A percentile compares a stretch with the other conserved stretches of the same genome.
Evolutionary conservation across 2,113 vertebrate genomes (phyloP).

Genomic region (Austrofundulus limnaeus): DNA sequence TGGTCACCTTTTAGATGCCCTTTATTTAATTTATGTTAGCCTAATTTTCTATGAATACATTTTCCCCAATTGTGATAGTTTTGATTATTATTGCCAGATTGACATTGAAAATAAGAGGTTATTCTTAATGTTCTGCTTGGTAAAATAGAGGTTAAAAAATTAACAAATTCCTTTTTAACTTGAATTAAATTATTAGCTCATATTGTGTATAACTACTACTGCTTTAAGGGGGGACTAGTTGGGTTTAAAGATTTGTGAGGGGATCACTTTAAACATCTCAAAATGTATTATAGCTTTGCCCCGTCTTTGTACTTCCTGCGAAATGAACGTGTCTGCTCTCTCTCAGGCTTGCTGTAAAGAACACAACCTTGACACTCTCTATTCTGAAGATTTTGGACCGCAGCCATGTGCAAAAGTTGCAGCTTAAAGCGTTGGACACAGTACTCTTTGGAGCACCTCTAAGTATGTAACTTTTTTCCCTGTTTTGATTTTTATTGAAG

Average conservation of each 20-base stretch:
- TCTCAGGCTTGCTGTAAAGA: constrained; percentile 90
- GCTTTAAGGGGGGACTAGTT: neutral
- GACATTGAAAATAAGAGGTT: no score
- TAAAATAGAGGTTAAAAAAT: no score
- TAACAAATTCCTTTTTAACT: neutral
- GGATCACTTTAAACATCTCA: constrained; percentile 1
- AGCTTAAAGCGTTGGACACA: constrained; percentile 93
- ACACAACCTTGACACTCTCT: constrained; percentile 85
- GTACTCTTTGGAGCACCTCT: constrained; percentile 94
- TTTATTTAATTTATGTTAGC: no score
- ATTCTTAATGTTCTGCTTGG: no score
- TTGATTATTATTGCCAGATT: neutral
- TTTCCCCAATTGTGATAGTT: no score
- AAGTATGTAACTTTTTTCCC: constrained; percentile 77
- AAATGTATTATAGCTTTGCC: constrained; percentile 8
- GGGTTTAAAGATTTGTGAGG: neutral
- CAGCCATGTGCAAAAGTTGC: constrained; percentile 94
- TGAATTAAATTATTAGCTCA: neutral
- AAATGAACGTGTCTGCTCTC: constrained; percentile 38
- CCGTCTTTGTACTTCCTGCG: constrained; percentile 27
- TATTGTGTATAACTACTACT: neutral
- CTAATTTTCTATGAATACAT: no score
- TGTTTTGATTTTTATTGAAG: neutral
- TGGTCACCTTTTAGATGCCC: no score
- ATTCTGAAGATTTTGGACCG: constrained; percentile 94